Conservation (phyloP, 1,140 invertebrate genomes). For the Lepidurus couesii region DNA sequence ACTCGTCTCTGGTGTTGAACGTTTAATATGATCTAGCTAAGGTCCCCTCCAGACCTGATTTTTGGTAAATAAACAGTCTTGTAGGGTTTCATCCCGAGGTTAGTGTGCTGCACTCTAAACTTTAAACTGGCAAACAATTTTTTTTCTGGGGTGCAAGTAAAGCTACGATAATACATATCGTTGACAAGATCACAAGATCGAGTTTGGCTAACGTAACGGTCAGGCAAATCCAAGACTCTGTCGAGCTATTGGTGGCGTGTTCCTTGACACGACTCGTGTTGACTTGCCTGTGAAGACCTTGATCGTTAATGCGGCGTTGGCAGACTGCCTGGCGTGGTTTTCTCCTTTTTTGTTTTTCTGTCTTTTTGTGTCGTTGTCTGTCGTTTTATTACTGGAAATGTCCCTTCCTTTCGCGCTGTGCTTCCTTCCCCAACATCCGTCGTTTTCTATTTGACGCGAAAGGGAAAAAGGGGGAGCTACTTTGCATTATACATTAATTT, state of each 20-base stretch:
- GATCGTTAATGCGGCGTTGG: slow-evolving; percentile 17
- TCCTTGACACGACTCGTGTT: slow-evolving; percentile 5
- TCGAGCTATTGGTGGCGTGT: slow-evolving; percentile 5
- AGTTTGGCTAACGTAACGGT: too few relatives aligned
- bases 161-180: too few relatives aligned
- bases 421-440: background rate
- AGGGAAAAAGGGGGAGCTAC: background rate
- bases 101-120: background rate
- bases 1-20: too few relatives aligned
- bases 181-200: too few relatives aligned
- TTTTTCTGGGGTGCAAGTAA: too few relatives aligned
- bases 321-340: slow-evolving; percentile 20
- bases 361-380: background rate
- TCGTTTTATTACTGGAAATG: background rate
- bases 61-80: background rate
- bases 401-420: background rate
- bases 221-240: background rate
- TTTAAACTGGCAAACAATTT: background rate
- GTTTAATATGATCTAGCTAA: too few relatives aligned
- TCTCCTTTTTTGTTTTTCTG: background rate
- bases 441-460: background rate
- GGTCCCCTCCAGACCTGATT: too few relatives aligned
- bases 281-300: slow-evolving; percentile 18
- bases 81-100: background rate
- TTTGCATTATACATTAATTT: background rate